Conservation (phyloP, 2,113 vertebrate species). For the Limanda limanda region DNA sequence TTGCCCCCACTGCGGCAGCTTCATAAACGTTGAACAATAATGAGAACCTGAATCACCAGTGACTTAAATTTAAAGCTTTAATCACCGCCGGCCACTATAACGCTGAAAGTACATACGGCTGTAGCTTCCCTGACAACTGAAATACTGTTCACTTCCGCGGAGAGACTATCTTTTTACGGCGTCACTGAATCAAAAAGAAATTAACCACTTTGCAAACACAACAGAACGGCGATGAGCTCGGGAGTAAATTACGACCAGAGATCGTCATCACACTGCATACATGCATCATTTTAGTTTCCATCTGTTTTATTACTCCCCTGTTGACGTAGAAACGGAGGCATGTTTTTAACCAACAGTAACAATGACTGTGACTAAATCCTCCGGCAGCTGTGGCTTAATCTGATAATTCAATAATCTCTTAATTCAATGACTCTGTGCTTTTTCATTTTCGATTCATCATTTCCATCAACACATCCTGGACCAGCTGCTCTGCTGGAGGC, state of each 20-base stretch:
- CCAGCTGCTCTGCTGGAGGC: conserved; percentile 34
- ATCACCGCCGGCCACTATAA: conserved; percentile 55
- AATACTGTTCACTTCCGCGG: conserved; percentile 48
- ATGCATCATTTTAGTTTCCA: conserved; percentile 54
- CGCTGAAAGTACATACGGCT: conserved; percentile 4
- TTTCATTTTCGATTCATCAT: conserved; percentile 30
- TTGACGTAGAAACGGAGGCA: conserved; percentile 17
- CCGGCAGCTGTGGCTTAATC: conserved; percentile 30
- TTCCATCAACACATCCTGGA: conserved; percentile 34
- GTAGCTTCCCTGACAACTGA: conserved; percentile 46
- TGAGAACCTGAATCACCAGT: conserved; percentile 44
- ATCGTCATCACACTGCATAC: conserved; percentile 26
- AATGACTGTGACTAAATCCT: conserved; percentile 27
- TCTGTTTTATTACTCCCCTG: conserved; percentile 48
- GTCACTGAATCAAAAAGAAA: conserved; percentile 67
- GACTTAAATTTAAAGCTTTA: conserved; percentile 70
- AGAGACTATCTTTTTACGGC: conserved; percentile 60
- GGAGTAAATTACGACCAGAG: conserved; percentile 53
- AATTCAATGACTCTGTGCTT: conserved; percentile 10
- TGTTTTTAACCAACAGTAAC: neutral
- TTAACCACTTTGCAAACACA: conserved; percentile 74
- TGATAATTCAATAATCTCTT: conserved; percentile 40
- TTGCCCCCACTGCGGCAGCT: conserved; percentile 53
- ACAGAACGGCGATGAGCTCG: conserved; percentile 56
- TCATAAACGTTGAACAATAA: conserved; percentile 63